phyloP scores from a whole-genome alignment of 2,888 invertebrate genomes.

The Actias luna region DNA sequence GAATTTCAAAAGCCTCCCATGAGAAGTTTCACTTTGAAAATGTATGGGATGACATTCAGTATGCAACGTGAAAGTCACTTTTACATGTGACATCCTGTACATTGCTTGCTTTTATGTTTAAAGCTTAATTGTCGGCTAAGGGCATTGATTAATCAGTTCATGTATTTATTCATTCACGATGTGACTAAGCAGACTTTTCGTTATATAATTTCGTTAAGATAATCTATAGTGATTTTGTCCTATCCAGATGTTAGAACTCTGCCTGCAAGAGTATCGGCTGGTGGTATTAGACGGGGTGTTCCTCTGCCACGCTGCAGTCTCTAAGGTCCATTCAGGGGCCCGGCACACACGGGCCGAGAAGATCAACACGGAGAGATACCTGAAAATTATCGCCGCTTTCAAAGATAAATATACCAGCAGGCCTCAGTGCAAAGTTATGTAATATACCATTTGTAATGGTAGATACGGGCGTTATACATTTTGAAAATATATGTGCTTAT shows the following conservation, averaged over 20 bases:
- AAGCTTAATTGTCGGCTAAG: too few relatives aligned
- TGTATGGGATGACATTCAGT: too few relatives aligned
- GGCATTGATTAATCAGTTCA: too few relatives aligned
- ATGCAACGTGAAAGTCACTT: too few relatives aligned
- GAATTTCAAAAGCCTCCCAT: too few relatives aligned
- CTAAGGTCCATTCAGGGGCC: conserved; percentile 45
- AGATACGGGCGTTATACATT: background rate
- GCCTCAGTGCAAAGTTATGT: conserved; percentile 59
- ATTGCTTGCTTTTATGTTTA: too few relatives aligned
- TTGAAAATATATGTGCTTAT: background rate
- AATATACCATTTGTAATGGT: conserved; percentile 20
- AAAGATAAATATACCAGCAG: conserved; percentile 74
- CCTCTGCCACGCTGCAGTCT: conserved; percentile 84
- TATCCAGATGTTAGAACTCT: conserved; percentile 88
- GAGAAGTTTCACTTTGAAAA: too few relatives aligned
- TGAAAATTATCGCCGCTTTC: conserved; percentile 68
- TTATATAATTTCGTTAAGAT: conserved; percentile 2
- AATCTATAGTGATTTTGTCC: conserved; percentile 14
- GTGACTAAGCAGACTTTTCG: conserved; percentile 9
- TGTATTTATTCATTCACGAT: background rate
- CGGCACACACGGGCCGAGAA: conserved; percentile 48
- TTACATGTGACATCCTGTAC: too few relatives aligned
- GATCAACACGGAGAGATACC: conserved; percentile 74
- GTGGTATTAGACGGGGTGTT: conserved; percentile 88
- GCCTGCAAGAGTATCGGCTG: conserved; percentile 86